Base-by-base conservation (phyloP, 1,140 invertebrate genomes). In the Drosophila serrata region DNA sequence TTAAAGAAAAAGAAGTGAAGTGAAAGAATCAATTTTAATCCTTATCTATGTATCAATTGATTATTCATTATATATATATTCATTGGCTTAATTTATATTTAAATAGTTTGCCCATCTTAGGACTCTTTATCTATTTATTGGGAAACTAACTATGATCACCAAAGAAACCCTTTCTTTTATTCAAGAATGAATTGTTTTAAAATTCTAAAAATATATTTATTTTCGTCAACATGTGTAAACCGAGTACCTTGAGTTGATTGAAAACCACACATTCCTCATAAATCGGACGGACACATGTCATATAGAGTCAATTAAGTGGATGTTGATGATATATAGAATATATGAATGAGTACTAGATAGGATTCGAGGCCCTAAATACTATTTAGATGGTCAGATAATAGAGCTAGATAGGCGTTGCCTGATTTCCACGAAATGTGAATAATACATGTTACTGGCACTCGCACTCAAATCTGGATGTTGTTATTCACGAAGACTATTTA, bases 401-500 rank as follows among this genome's bases (percentile, higher is more conserved):
- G 46, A 53, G 55, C 53, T 39, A n/a, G 31, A 13, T 35, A 5
- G 27, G n/a, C 22, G 3, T 4, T 4, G 8, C 6, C 8, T 27
- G 27, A 64, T 64, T 61, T 37, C 61, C 56, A 64, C 56, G 57
- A 61, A 43, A 22, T 61, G 37, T 29, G 56, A 60, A 42, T 29
- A 35, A 43, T 33, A 24, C 29, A 42, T 9, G 62, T 45, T 46
- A 46, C 45, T 46, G 8, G 24, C 22, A 42, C 37, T 43, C 19
- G 57, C 29, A 45, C 57, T 39, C 35, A 35, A 65, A 35, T 68
- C 65, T 51, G 61, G 45, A 51, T 65, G 65, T 68, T 67, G 65
- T 65, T 65, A 42, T 68, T 51, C 61, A 43, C 61, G 35, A 9
- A 42, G 22, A 8, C 45, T 69, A 67, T 67, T 69, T 67, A 37